A percentile compares a stretch with the other conserved stretches of the same genome.
Evolutionary conservation across 2,888 invertebrate species (phyloP).

Genomic region (Prenolepis imparis): DNA sequence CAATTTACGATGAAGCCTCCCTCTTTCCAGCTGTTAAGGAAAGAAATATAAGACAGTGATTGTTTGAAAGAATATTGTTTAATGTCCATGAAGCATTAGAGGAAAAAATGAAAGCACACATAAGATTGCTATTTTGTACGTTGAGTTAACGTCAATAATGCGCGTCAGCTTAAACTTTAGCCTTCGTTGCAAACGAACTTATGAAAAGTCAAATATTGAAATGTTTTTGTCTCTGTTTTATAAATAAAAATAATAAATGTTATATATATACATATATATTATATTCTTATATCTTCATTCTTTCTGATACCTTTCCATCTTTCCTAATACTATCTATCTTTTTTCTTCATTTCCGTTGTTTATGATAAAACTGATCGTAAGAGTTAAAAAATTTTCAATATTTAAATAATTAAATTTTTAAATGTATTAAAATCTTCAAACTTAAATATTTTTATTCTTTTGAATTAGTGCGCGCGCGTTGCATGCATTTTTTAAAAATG

Average conservation of each 20-base stretch:
- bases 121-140: no score
- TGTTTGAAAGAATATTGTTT: no score
- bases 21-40: no score
- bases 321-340: not conserved
- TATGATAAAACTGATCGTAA: not conserved
- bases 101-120: no score
- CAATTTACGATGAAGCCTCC: no score
- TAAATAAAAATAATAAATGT: constrained; percentile 12
- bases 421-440: not conserved
- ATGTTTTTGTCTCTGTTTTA: not conserved
- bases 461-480: not conserved
- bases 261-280: not conserved
- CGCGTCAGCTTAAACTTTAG: no score
- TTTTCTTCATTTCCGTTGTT: not conserved
- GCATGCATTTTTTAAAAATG: not conserved
- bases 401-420: no score
- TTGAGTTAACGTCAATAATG: no score
- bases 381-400: not conserved
- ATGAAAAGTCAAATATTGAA: not conserved
- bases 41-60: no score
- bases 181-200: no score
- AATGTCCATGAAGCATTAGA: no score
- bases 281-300: not conserved
- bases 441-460: not conserved
- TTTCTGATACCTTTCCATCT: not conserved